A percentile compares a stretch with the other conserved stretches of the same genome.
phyloP scores from a whole-genome alignment of 2,888 invertebrate species.

The Incurvaria masculella region DNA sequence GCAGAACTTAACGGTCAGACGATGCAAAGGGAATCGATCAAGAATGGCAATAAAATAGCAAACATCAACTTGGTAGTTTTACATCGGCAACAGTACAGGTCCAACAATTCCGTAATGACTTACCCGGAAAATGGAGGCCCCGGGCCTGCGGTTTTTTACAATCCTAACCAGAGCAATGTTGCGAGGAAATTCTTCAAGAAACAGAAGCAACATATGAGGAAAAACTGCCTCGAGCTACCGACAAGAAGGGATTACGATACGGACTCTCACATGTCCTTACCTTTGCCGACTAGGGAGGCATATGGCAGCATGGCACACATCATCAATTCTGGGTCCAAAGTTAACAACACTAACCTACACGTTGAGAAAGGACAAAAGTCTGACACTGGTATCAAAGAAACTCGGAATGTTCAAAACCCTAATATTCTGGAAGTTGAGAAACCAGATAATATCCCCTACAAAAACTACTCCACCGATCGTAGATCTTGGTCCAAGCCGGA shows the following conservation, averaged over 20 bases:
- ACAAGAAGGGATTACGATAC: conserved; percentile 57
- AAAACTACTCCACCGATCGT: conserved; percentile 36
- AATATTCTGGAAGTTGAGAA: conserved; percentile 65
- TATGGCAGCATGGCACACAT: conserved; percentile 58
- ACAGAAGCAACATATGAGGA: conserved; percentile 70
- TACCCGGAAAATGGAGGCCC: conserved; percentile 51
- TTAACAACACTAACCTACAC: conserved; percentile 79
- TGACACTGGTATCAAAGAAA: conserved; percentile 54
- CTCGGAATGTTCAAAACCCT: conserved; percentile 56
- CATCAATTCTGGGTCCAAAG: conserved; percentile 69
- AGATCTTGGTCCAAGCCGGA: conserved; percentile 41
- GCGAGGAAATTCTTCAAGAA: conserved; percentile 91
- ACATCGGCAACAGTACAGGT: conserved; percentile 70
- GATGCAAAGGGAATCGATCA: conserved; percentile 33
- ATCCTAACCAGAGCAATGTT: conserved; percentile 90
- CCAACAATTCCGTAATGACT: conserved; percentile 64
- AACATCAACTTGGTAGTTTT: conserved; percentile 69
- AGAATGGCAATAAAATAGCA: conserved; percentile 49
- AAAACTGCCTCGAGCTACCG: conserved; percentile 68
- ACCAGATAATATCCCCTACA: conserved; percentile 46
- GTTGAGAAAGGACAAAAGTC: conserved; percentile 50
- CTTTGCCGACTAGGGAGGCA: conserved; percentile 43
- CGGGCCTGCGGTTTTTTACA: conserved; percentile 82
- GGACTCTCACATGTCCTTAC: conserved; percentile 49
- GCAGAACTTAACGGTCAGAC: conserved; percentile 59